phyloP scores from a whole-genome alignment of 2,797 vertebrate genomes.

The Fistularia commersonii region DNA sequence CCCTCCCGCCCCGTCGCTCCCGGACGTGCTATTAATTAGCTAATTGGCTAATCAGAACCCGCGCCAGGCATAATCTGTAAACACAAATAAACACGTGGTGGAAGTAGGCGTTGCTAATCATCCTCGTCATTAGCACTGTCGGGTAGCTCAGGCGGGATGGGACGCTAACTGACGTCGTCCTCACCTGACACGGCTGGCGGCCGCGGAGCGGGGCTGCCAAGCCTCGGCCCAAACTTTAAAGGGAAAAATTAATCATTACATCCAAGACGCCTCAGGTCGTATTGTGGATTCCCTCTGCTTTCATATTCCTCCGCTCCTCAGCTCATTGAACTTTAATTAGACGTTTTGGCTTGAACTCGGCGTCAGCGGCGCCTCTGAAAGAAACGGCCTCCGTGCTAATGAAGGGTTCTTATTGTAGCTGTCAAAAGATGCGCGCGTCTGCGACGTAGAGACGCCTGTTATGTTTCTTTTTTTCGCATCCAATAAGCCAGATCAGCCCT shows the following conservation, averaged over 20 bases:
- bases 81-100: too few relatives aligned
- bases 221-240: slow-evolving; percentile 24
- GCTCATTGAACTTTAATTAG: slow-evolving; percentile 52
- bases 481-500: slow-evolving; percentile 15
- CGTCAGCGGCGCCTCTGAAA: slow-evolving; percentile 10
- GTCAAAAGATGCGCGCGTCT: too few relatives aligned
- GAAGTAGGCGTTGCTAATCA: too few relatives aligned
- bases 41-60: too few relatives aligned
- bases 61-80: too few relatives aligned
- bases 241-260: slow-evolving; percentile 32
- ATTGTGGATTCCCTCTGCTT: slow-evolving; percentile 29
- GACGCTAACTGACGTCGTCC: slow-evolving; percentile 10
- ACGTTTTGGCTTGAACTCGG: slow-evolving; percentile 40
- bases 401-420: slow-evolving; percentile 35
- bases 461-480: background rate
- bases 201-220: too few relatives aligned
- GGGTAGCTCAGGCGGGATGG: background rate
- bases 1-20: too few relatives aligned
- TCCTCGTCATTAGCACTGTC: too few relatives aligned
- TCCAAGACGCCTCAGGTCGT: slow-evolving; percentile 31
- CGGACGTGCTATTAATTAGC: too few relatives aligned
- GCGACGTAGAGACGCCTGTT: background rate
- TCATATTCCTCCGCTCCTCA: slow-evolving; percentile 17
- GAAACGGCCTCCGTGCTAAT: slow-evolving; percentile 15
- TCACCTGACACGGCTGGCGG: too few relatives aligned